A percentile compares a stretch with the other conserved stretches of the same genome.
These are phyloP conservation scores for Petrolisthes manimaculis DNA, from an alignment of 2,888 invertebrate species.

Conservation along the genomic window DNA sequence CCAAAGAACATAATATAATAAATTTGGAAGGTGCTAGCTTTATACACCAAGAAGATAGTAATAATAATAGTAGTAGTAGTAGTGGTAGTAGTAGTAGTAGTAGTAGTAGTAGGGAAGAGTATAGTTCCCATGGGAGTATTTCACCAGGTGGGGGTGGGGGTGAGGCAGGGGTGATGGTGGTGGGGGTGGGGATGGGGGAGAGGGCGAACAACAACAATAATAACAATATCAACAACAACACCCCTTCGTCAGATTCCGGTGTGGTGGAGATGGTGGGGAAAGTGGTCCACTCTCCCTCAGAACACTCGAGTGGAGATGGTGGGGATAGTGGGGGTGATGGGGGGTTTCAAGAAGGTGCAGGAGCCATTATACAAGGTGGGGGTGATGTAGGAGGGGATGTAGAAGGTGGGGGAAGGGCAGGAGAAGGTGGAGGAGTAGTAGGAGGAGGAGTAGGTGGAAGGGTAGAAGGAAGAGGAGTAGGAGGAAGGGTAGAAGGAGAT, in stretches of 20 bases:
- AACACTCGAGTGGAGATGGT: slow-evolving; percentile 21
- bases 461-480: no score
- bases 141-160: neutral
- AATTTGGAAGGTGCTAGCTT: no score
- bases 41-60: no score
- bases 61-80: no score
- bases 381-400: no score
- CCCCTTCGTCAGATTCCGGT: slow-evolving; percentile 63
- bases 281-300: slow-evolving; percentile 33
- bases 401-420: no score
- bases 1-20: no score
- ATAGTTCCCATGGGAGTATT: neutral
- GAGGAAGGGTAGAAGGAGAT: no score
- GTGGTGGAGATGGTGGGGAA: slow-evolving; percentile 61
- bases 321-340: neutral
- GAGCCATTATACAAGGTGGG: neutral
- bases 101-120: neutral
- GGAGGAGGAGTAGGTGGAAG: no score
- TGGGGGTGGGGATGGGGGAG: neutral
- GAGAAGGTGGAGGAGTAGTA: no score
- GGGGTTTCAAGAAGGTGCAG: neutral
- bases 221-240: slow-evolving; percentile 30
- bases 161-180: neutral
- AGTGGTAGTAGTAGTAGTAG: neutral
- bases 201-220: neutral